Conservation (phyloP, 2,113 vertebrate species). For the Tetraodon nigroviridis region DNA sequence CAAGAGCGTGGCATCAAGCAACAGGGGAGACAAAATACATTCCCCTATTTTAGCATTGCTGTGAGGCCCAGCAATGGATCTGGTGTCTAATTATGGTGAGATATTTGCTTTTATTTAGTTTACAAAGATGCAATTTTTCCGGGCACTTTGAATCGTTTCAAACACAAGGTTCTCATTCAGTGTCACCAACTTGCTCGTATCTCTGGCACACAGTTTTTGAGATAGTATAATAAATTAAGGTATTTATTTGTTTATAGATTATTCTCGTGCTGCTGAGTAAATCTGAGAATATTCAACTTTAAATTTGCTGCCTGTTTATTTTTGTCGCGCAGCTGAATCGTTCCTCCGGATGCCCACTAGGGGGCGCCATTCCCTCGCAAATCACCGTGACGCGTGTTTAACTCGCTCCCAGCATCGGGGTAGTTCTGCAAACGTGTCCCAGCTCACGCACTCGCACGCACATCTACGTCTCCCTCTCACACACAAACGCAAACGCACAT, state of each 20-base stretch:
- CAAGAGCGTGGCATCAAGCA: background rate
- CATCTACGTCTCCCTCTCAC: background rate
- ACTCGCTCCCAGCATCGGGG: too few species aligned
- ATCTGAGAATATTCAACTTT: conserved; percentile 1
- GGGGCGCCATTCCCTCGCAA: conserved; percentile 46
- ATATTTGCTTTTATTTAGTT: conserved; percentile 29
- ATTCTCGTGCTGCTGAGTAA: conserved; percentile 30
- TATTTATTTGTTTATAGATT: conserved; percentile 67
- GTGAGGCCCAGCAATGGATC: conserved; percentile 8
- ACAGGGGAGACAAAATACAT: too few species aligned
- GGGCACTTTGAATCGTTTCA: conserved; percentile 40
- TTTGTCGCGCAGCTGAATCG: background rate
- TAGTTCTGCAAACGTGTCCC: too few species aligned
- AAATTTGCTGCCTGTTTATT: background rate
- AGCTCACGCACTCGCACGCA: conserved; percentile 10
- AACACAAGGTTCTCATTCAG: conserved; percentile 30
- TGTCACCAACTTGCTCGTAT: conserved; percentile 30
- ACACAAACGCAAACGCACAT: background rate
- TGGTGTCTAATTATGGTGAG: conserved; percentile 5
- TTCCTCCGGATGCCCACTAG: conserved; percentile 46
- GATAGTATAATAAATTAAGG: conserved; percentile 52
- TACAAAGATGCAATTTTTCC: conserved; percentile 26
- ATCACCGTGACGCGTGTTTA: background rate
- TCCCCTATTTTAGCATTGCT: too few species aligned
- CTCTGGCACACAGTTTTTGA: conserved; percentile 34